These are phyloP conservation scores for Pogonus chalceus DNA, from an alignment of 1,140 invertebrate genomes.

Conservation along the genomic window DNA sequence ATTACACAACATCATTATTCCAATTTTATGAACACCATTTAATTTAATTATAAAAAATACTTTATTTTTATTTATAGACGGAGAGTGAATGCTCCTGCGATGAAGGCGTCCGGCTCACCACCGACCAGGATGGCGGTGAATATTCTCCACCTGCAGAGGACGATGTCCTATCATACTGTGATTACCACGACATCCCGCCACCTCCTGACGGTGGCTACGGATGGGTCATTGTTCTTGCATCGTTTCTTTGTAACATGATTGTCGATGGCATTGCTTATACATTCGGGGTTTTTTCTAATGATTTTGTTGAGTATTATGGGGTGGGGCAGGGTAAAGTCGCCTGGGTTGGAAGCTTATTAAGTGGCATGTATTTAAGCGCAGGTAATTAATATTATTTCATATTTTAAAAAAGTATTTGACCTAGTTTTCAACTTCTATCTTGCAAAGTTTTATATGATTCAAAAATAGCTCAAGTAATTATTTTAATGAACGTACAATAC, in stretches of 20 bases:
- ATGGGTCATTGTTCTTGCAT: slow-evolving; percentile 90
- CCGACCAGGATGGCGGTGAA: slow-evolving; percentile 39
- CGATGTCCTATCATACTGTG: slow-evolving; percentile 58
- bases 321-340: slow-evolving; percentile 81
- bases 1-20: no score
- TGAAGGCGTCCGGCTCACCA: slow-evolving; percentile 63
- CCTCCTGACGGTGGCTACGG: slow-evolving; percentile 82
- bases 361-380: slow-evolving; percentile 86
- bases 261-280: slow-evolving; percentile 96
- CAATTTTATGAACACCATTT: neutral
- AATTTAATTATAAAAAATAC: neutral
- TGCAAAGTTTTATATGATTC: no score
- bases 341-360: slow-evolving; percentile 89
- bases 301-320: slow-evolving; percentile 71
- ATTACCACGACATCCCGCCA: slow-evolving; percentile 67
- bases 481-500: no score
- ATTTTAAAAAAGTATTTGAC: no score
- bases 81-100: slow-evolving; percentile 76
- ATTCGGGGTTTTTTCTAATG: slow-evolving; percentile 78
- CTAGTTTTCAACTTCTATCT: no score
- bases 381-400: slow-evolving; percentile 37
- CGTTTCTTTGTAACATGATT: slow-evolving; percentile 96
- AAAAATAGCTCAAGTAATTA: no score
- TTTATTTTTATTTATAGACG: slow-evolving; percentile 50
- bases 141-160: slow-evolving; percentile 46